These are phyloP conservation scores for Spea multiplicata DNA, from an alignment of 2,113 vertebrate genomes.

Conservation along the genomic window DNA sequence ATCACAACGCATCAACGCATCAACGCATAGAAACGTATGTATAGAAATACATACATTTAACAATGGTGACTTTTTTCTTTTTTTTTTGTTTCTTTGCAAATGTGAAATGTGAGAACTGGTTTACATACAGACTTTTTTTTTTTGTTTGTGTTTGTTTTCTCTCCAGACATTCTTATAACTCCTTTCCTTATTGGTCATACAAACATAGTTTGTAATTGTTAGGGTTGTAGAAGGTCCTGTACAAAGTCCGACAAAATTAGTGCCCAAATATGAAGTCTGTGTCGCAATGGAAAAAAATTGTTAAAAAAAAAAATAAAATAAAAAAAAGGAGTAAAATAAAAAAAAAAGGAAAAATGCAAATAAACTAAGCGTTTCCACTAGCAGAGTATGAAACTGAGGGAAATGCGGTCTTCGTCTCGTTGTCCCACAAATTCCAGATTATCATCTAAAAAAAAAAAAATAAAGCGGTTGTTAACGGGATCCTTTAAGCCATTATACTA, in stretches of 20 bases:
- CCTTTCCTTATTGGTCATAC: slow-evolving; percentile 49
- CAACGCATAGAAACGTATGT: slow-evolving; percentile 31
- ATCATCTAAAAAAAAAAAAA: slow-evolving; percentile 71
- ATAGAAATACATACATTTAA: slow-evolving; percentile 46
- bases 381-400: slow-evolving; percentile 97
- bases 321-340: slow-evolving; percentile 51
- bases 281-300: slow-evolving; percentile 49
- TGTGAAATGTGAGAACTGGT: slow-evolving; percentile 60
- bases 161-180: slow-evolving; percentile 65
- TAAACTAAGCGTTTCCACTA: slow-evolving; percentile 81
- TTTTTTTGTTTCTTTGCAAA: slow-evolving; percentile 61
- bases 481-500: too few relatives aligned
- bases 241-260: slow-evolving; percentile 67
- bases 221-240: slow-evolving; percentile 68
- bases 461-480: neutral
- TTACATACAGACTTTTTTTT: slow-evolving; percentile 58
- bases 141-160: neutral
- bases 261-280: slow-evolving; percentile 74
- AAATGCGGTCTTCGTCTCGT: slow-evolving; percentile 89
- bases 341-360: slow-evolving; percentile 41
- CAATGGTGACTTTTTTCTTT: slow-evolving; percentile 52
- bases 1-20: too few relatives aligned
- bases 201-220: slow-evolving; percentile 71
- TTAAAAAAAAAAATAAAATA: neutral
- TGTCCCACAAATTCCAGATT: slow-evolving; percentile 91